These are phyloP conservation scores for Tupiocoris notatus DNA, from an alignment of 2,888 invertebrate species.

Conservation along the genomic window DNA sequence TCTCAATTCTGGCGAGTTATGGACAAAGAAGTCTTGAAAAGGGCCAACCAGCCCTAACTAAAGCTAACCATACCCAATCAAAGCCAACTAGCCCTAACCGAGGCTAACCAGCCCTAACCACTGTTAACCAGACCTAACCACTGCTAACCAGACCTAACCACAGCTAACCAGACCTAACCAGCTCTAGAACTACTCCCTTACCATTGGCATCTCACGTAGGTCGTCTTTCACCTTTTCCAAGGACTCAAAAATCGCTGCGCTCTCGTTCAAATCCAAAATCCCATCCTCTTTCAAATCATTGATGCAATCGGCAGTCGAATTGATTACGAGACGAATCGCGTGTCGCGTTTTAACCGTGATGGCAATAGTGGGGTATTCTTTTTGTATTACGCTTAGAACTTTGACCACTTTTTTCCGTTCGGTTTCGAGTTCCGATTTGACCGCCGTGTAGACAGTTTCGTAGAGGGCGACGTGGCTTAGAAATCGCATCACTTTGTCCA, in stretches of 20 bases:
- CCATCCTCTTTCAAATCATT: constrained; percentile 34
- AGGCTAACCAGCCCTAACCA: too few species aligned
- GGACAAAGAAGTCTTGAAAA: too few species aligned
- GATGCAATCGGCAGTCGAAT: constrained; percentile 24
- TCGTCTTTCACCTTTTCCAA: constrained; percentile 14
- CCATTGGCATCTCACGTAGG: constrained; percentile 19
- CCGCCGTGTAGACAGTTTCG: constrained; percentile 13
- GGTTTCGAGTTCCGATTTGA: constrained; percentile 16
- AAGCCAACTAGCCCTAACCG: too few species aligned
- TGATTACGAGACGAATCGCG: constrained; percentile 24
- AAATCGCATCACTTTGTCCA: constrained; percentile 22
- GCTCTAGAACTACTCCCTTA: too few species aligned
- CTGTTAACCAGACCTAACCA: too few species aligned
- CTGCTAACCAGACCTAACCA: too few species aligned
- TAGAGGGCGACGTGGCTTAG: constrained; percentile 16
- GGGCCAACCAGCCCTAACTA: too few species aligned
- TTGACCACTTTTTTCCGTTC: constrained; percentile 29
- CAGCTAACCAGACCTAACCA: too few species aligned
- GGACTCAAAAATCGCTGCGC: constrained; percentile 9
- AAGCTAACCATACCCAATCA: too few species aligned
- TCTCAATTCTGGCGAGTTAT: too few species aligned
- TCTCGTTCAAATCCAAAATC: constrained; percentile 35
- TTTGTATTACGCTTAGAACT: constrained; percentile 23
- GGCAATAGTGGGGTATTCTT: constrained; percentile 20
- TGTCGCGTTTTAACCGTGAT: constrained; percentile 30